Evolutionary conservation across 2,113 vertebrate genomes (phyloP).

Genomic region (Fulica atra): DNA sequence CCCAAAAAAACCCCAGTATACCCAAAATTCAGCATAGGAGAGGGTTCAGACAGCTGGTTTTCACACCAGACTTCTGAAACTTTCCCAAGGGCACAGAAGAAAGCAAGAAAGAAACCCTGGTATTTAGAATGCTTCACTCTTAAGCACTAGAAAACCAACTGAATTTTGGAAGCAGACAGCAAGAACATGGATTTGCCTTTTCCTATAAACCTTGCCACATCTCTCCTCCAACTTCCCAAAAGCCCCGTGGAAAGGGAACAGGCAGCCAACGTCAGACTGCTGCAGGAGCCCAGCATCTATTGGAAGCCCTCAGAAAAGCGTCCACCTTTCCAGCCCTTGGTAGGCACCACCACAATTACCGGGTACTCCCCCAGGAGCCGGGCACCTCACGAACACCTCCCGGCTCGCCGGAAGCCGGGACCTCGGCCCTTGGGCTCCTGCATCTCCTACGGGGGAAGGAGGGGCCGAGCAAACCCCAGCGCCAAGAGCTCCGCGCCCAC

Average conservation of each 20-base stretch:
- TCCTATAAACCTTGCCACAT: background rate
- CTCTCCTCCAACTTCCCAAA: background rate
- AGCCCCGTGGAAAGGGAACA: background rate
- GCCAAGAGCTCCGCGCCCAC: background rate
- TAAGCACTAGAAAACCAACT: fast-evolving
- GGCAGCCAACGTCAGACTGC: fast-evolving
- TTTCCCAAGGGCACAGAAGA: background rate
- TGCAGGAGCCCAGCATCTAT: background rate
- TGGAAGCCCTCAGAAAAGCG: background rate
- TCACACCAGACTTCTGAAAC: background rate
- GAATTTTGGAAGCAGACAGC: background rate
- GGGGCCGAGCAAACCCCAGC: background rate
- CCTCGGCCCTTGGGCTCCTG: background rate
- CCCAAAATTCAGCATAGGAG: background rate
- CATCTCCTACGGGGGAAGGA: background rate
- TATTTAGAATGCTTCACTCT: background rate
- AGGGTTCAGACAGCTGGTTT: background rate
- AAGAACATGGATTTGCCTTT: background rate
- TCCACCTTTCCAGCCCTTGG: background rate
- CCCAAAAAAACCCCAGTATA: background rate
- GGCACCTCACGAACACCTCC: background rate
- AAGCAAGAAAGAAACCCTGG: background rate
- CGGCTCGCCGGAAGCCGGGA: background rate
- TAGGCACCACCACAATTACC: background rate
- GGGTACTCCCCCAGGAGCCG: background rate